phyloP scores from a whole-genome alignment of 1,140 invertebrate species.

The Zaprionus vittiger region DNA sequence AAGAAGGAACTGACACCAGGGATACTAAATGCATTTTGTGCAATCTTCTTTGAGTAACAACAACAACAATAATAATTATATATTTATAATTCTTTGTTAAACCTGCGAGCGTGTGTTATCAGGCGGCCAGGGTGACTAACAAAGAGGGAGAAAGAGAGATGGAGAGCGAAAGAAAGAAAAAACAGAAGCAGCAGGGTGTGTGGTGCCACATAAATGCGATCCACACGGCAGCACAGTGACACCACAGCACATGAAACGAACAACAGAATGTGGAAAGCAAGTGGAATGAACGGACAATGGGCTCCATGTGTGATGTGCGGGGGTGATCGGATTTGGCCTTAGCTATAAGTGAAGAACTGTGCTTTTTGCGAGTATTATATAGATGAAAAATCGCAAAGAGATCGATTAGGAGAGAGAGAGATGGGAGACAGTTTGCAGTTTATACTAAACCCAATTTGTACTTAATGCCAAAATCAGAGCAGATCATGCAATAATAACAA shows the following conservation, averaged over 20 bases:
- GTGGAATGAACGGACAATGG: slow-evolving; percentile 53
- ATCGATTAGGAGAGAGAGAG: slow-evolving; percentile 24
- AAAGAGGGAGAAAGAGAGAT: slow-evolving; percentile 7
- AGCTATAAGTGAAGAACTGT: slow-evolving; percentile 23
- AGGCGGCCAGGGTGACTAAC: slow-evolving; percentile 28
- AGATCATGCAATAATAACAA: slow-evolving; percentile 13
- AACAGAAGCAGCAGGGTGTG: background rate
- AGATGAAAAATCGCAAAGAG: slow-evolving; percentile 76
- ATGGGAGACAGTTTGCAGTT: slow-evolving; percentile 17
- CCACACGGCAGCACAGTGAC: slow-evolving; percentile 22
- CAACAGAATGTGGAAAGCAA: slow-evolving; percentile 20
- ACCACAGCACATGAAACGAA: slow-evolving; percentile 2
- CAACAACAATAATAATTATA: slow-evolving; percentile 33
- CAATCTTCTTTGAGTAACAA: slow-evolving; percentile 47
- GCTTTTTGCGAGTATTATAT: slow-evolving; percentile 73
- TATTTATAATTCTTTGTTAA: slow-evolving; percentile 64
- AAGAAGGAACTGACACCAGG: slow-evolving; percentile 20
- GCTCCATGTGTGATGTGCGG: slow-evolving; percentile 27
- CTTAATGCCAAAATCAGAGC: slow-evolving; percentile 56
- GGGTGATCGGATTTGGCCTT: slow-evolving; percentile 9
- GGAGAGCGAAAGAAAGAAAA: slow-evolving; percentile 1
- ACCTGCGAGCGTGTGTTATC: slow-evolving; percentile 58
- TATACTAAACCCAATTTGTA: slow-evolving; percentile 36
- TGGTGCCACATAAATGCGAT: slow-evolving; percentile 22
- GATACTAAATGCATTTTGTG: slow-evolving; percentile 68